Evolutionary conservation across 2,113 vertebrate genomes (phyloP).

Genomic region (Dendrocopos noguchii): DNA sequence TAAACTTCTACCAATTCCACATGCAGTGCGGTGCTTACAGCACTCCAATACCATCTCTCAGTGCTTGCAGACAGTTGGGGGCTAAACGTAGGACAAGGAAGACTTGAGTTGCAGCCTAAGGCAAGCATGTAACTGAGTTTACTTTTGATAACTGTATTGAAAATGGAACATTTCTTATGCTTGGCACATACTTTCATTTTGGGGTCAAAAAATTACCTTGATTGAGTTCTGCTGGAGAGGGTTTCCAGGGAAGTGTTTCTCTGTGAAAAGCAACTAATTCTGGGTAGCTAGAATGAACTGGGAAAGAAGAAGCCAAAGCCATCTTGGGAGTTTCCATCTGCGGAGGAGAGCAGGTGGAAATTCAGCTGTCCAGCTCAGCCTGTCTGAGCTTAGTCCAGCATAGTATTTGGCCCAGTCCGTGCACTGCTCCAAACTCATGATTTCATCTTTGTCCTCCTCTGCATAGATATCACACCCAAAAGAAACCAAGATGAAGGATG

Average conservation of each 20-base stretch:
- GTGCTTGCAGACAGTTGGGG: background rate
- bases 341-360: background rate
- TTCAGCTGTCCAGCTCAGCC: background rate
- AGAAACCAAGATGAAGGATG: background rate
- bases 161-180: background rate
- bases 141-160: background rate
- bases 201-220: background rate
- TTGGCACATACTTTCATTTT: background rate
- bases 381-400: background rate
- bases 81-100: background rate
- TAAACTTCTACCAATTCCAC: background rate
- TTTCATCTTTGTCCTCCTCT: background rate
- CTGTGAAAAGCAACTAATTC: background rate
- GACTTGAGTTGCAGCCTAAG: background rate
- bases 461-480: background rate
- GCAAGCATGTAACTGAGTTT: background rate
- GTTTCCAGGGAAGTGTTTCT: background rate
- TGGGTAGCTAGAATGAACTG: background rate
- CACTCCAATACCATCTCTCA: background rate
- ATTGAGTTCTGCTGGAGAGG: background rate
- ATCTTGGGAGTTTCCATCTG: background rate
- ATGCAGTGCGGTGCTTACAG: background rate
- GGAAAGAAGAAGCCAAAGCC: background rate
- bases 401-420: background rate
- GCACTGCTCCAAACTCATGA: background rate